Evolutionary conservation across 53 echinoderm and acorn worm species (phyloP).

Genomic region (Zoroaster sp.): DNA sequence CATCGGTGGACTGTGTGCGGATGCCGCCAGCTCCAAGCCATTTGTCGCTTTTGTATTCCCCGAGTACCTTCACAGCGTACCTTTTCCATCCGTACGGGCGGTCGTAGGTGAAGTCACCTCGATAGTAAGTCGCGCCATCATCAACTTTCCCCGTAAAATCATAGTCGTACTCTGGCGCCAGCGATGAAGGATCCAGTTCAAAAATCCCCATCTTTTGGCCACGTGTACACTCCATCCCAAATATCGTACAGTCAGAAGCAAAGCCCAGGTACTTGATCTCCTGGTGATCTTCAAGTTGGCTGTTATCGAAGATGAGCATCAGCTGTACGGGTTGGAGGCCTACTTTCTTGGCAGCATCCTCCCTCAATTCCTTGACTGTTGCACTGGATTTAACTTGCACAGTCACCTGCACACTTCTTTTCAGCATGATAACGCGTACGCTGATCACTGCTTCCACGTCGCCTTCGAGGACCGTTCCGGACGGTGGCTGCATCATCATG

Average conservation of each 20-base stretch:
- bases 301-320: not conserved
- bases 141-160: too few relatives aligned
- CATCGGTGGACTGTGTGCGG: not conserved
- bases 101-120: too few relatives aligned
- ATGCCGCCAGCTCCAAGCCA: too few relatives aligned
- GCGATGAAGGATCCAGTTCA: not conserved
- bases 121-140: too few relatives aligned
- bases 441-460: too few relatives aligned
- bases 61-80: too few relatives aligned
- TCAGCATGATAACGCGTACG: not conserved
- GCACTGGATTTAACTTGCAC: not conserved
- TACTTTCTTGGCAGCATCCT: not conserved
- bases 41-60: too few relatives aligned
- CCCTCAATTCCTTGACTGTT: not conserved
- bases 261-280: not conserved
- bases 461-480: not conserved
- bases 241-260: not conserved
- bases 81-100: too few relatives aligned
- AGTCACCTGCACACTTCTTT: not conserved
- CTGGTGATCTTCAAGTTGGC: not conserved
- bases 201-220: not conserved
- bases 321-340: not conserved
- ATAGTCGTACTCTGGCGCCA: not conserved
- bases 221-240: not conserved
- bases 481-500: not conserved